Conservation (phyloP, 2,797 vertebrate species). For the Vultur gryphus region DNA sequence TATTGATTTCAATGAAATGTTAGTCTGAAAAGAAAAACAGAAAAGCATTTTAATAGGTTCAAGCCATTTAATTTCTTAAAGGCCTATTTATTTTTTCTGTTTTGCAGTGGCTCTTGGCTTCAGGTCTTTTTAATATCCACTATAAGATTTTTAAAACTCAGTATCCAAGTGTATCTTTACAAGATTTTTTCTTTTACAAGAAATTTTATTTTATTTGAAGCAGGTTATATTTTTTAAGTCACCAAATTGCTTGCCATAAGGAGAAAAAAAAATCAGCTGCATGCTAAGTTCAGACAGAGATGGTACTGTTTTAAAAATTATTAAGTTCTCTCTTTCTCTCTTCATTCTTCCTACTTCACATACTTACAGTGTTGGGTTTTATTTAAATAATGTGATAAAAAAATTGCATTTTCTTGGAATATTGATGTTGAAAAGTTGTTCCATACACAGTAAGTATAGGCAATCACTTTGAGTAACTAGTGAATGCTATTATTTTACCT, state of each 20-base stretch:
- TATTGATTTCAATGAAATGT: neutral
- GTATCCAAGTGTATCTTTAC: neutral
- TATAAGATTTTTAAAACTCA: neutral
- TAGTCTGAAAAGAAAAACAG: neutral
- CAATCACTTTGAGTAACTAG: neutral
- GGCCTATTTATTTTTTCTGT: neutral
- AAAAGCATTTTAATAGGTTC: neutral
- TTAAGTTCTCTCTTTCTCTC: neutral
- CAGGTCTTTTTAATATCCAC: neutral
- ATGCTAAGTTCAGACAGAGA: neutral
- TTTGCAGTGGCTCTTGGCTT: neutral
- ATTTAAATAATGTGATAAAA: neutral
- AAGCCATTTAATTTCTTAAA: neutral
- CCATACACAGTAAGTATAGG: neutral
- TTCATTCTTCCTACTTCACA: neutral
- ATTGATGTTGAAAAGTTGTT: neutral
- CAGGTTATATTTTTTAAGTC: neutral
- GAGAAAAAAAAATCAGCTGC: neutral
- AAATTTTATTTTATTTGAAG: neutral
- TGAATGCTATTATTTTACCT: neutral
- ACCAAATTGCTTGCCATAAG: neutral
- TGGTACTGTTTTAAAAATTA: neutral
- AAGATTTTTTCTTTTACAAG: neutral
- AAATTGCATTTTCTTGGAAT: neutral
- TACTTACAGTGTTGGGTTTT: neutral